A percentile compares a stretch with the other conserved stretches of the same genome.
Conservation (phyloP, 2,888 invertebrate genomes). For the Tridacna gigas region DNA sequence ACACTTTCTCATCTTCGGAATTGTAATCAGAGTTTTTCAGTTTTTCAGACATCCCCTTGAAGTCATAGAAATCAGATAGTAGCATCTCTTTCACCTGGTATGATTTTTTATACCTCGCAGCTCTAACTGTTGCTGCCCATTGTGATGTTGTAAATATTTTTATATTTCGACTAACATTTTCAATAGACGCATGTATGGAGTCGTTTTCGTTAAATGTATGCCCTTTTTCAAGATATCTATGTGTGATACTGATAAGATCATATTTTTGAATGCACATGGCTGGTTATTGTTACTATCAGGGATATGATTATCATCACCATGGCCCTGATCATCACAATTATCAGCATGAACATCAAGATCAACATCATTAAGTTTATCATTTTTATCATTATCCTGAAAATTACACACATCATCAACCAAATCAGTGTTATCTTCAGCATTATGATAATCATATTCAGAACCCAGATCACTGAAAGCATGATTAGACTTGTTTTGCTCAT, state of each 20-base stretch:
- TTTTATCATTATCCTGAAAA: no score
- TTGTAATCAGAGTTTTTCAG: background rate
- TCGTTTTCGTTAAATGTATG: background rate
- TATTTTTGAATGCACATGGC: background rate
- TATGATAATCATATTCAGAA: background rate
- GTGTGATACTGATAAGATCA: background rate
- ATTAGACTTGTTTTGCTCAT: background rate
- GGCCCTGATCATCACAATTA: background rate
- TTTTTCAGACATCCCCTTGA: background rate
- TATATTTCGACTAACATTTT: background rate
- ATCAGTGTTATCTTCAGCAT: background rate
- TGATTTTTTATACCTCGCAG: background rate
- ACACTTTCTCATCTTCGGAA: background rate
- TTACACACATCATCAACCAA: background rate
- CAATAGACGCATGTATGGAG: background rate
- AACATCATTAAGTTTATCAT: background rate
- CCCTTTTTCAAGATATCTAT: background rate
- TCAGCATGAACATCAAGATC: background rate
- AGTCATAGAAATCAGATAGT: background rate
- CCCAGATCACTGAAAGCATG: background rate
- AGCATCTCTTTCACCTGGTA: background rate
- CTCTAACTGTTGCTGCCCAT: background rate
- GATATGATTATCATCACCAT: background rate
- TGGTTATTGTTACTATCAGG: no score
- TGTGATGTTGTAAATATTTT: background rate